Evolutionary conservation across 2,113 vertebrate species (phyloP).

Genomic region (Notiomystis cincta): DNA sequence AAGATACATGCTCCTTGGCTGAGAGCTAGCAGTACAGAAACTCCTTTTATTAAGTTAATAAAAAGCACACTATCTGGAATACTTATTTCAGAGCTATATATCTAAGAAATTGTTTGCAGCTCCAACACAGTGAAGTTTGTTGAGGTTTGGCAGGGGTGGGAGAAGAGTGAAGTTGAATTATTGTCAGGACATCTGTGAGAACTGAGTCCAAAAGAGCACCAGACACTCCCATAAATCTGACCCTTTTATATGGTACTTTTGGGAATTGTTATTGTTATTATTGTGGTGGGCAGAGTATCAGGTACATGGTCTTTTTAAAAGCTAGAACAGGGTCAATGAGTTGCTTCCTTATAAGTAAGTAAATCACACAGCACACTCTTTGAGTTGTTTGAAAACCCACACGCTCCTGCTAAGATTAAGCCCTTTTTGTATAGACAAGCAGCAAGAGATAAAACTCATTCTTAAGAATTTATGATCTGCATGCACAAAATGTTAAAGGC

Average conservation of each 20-base stretch:
- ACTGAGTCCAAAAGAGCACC: background rate
- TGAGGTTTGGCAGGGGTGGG: background rate
- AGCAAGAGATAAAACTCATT: constrained; percentile 7
- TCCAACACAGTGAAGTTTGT: background rate
- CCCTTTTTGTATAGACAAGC: background rate
- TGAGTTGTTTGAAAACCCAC: background rate
- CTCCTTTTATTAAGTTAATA: background rate
- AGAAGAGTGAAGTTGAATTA: background rate
- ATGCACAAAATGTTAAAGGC: constrained; percentile 2
- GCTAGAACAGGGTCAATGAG: background rate
- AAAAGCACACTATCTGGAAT: background rate
- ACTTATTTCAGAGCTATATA: background rate
- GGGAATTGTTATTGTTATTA: background rate
- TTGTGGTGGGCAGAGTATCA: background rate
- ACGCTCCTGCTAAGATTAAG: background rate
- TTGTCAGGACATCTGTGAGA: background rate
- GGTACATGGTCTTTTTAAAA: background rate
- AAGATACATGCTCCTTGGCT: background rate
- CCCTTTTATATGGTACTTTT: background rate
- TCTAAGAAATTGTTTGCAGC: constrained; percentile 2
- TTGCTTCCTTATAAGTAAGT: background rate
- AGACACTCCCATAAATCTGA: background rate
- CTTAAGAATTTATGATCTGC: constrained; percentile 19
- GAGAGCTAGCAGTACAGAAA: background rate
- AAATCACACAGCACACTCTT: background rate